Evolutionary conservation across 2,888 invertebrate species (phyloP), one percentile per base, ranked within the genome.

Genomic region (Nemapogon koenigi): DNA sequence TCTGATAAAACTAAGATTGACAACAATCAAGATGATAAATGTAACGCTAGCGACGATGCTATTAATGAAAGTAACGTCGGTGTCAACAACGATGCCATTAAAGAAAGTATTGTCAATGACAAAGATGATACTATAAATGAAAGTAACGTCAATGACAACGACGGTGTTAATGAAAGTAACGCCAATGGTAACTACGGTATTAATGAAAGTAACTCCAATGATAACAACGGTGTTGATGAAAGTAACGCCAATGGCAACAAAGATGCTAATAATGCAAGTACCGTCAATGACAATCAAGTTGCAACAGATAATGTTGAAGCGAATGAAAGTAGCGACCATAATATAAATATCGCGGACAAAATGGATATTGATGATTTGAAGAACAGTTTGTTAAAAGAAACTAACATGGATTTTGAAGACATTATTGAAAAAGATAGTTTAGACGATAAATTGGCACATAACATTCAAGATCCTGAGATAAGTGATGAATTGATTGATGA

Each of bases 401-500:
- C 35, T 14, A 30, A 8, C 15, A 16, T 18, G 35, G 26, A 35
- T 4, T 38, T 25, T 16, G n/a, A 17, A 4, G 22, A 31, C n/a
- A n/a, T n/a, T n/a, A n/a, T n/a, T n/a, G n/a, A n/a, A 8, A 31
- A 35, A n/a, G 22, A 11, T 4, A 7, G 19, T 8, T 13, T 22
- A 16, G 26, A 27, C n/a, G 37, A 37, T 10, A 28, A 15, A 2
- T 32, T 18, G 18, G 30, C 17, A 22, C n/a, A 13, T 32, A 59
- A 61, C 48, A 43, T 43, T 16, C 55, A 62, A 40, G 67, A 65
- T 42, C 30, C 55, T 32, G 72, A 71, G 46, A 64, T 66, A 51
- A 67, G 61, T 47, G 67, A 68, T 25, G 67, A 72, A 44, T 52
- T 64, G 52, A 70, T 70, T 43, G 63, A 72, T 42, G 59, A 51